Evolutionary conservation across 2,888 invertebrate genomes (phyloP).

Genomic region (Tholera decimalis): DNA sequence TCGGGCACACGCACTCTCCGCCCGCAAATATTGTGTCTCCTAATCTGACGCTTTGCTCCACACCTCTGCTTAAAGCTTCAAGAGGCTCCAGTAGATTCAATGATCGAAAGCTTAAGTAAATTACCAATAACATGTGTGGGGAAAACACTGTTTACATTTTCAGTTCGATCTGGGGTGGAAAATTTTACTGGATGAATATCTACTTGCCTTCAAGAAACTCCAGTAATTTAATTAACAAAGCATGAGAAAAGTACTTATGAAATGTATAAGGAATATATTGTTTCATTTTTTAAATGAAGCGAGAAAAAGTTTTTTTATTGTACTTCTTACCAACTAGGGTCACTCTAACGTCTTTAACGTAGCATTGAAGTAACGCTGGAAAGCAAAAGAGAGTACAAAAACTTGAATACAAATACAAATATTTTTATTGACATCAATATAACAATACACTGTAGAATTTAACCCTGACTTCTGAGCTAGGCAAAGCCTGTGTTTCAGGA

Average conservation of each 20-base stretch:
- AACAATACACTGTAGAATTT: too few species aligned
- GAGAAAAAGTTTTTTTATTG: too few species aligned
- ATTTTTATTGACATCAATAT: too few species aligned
- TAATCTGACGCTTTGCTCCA: slow-evolving; percentile 71
- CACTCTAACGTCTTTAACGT: too few species aligned
- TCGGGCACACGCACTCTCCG: slow-evolving; percentile 85
- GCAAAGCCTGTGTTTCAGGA: too few species aligned
- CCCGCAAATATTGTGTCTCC: slow-evolving; percentile 85
- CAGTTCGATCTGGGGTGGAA: not conserved
- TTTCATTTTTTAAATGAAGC: too few species aligned
- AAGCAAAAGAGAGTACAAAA: too few species aligned
- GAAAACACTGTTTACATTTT: slow-evolving; percentile 28
- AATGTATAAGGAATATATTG: not conserved
- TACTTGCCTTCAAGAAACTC: not conserved
- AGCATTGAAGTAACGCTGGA: too few species aligned
- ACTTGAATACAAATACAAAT: too few species aligned
- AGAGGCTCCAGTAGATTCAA: slow-evolving; percentile 61
- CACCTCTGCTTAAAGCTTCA: slow-evolving; percentile 55
- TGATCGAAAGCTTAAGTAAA: slow-evolving; percentile 54
- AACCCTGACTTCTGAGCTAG: too few species aligned
- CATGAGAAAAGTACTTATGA: not conserved
- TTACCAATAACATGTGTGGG: slow-evolving; percentile 43
- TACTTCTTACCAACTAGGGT: too few species aligned
- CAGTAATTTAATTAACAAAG: not conserved
- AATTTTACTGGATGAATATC: slow-evolving; percentile 1